Evolutionary conservation across 2,113 vertebrate species (phyloP).

Genomic region (Pitta sordida): DNA sequence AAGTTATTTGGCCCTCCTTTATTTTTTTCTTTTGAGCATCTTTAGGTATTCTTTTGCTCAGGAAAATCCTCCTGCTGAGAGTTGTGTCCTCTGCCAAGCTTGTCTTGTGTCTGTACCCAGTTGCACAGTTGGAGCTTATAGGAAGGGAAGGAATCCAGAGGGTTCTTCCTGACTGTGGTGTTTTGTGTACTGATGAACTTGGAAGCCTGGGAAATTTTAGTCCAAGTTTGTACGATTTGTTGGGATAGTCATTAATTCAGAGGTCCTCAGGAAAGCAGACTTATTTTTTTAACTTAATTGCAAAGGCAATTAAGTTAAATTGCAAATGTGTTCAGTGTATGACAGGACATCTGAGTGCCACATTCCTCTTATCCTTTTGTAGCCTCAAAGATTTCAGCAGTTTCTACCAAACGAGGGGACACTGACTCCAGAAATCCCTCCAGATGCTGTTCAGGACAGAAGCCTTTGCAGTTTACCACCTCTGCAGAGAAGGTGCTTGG

Average conservation of each 20-base stretch:
- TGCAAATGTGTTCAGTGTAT: not conserved
- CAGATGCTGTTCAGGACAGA: constrained; percentile 79
- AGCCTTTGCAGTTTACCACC: constrained; percentile 74
- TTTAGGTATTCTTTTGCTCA: not conserved
- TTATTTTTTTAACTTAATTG: not conserved
- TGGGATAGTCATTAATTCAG: not conserved
- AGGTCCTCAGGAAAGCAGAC: not conserved
- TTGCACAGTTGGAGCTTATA: not conserved
- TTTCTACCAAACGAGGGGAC: not conserved
- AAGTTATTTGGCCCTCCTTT: not conserved
- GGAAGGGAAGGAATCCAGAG: not conserved
- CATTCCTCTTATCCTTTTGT: not conserved
- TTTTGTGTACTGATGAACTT: not conserved
- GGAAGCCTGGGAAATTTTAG: not conserved
- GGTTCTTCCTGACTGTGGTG: not conserved
- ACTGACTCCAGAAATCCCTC: constrained; percentile 69
- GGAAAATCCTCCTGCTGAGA: not conserved
- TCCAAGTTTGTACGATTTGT: not conserved
- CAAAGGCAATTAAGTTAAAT: no score
- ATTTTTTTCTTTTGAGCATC: not conserved
- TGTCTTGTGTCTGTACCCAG: fast-evolving
- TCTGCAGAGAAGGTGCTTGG: constrained; percentile 64
- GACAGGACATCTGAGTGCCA: not conserved
- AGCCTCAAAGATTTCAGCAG: constrained; percentile 61
- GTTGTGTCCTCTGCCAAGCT: not conserved